Conservation (phyloP, 2,113 vertebrate genomes). For the Hypocryptadius cinnamomeus region DNA sequence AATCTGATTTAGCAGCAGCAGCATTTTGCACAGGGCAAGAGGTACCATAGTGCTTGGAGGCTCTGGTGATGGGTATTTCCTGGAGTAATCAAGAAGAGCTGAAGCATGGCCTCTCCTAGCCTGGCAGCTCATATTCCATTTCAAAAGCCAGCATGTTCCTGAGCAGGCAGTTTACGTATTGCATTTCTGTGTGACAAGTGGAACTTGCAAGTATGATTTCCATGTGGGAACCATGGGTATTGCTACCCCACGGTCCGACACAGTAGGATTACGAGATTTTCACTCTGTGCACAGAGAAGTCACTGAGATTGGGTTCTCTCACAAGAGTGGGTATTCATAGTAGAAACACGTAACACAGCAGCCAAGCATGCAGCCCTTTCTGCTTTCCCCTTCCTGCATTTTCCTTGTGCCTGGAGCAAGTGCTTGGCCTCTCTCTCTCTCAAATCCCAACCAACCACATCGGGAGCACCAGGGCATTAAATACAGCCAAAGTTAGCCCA, state of each 20-base stretch:
- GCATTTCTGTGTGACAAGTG: not conserved
- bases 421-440: not conserved
- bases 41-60: not conserved
- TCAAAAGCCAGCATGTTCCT: not conserved
- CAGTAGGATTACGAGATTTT: not conserved
- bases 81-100: not conserved
- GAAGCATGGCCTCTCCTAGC: not conserved
- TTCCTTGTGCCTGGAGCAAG: not conserved
- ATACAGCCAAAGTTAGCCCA: not conserved
- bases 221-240: not conserved
- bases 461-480: not conserved
- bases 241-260: not conserved
- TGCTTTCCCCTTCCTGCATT: not conserved
- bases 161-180: not conserved
- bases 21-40: not conserved
- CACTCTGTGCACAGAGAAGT: not conserved
- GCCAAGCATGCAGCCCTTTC: not conserved
- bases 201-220: not conserved
- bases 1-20: not conserved
- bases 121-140: accelerated
- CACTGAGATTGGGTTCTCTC: not conserved
- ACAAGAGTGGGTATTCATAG: not conserved
- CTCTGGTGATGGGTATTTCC: not conserved
- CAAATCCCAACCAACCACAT: not conserved
- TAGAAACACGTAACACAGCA: not conserved